phyloP scores from a whole-genome alignment of 2,888 invertebrate species.

The Eristalis tenax region DNA sequence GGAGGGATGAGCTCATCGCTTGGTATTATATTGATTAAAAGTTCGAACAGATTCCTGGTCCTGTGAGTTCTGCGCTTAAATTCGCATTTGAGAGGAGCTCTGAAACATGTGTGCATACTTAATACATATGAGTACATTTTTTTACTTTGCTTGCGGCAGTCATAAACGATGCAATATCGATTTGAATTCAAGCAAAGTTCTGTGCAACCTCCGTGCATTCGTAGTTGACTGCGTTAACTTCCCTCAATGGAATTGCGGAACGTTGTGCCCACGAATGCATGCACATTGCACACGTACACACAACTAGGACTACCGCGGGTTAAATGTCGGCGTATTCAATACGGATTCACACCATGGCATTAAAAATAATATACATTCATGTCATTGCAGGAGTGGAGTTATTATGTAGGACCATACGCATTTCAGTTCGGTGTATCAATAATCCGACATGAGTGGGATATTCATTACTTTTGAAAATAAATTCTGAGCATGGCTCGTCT shows the following conservation, averaged over 20 bases:
- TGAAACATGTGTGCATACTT: neutral
- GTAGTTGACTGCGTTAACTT: neutral
- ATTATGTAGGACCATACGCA: neutral
- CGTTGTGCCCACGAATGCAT: neutral
- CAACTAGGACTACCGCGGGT: neutral
- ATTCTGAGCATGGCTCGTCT: neutral
- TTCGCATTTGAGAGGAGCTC: neutral
- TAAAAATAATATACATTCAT: neutral
- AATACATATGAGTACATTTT: neutral
- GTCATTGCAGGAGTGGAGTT: neutral
- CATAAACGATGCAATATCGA: conserved; percentile 16
- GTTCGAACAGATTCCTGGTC: neutral
- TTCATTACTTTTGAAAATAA: neutral
- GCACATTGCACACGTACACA: neutral
- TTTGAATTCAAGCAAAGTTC: neutral
- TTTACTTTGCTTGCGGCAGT: conserved; percentile 3
- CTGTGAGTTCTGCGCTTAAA: neutral
- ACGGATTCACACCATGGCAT: neutral
- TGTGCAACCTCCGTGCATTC: neutral
- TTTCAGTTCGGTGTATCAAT: neutral
- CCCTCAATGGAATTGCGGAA: neutral
- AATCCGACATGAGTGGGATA: neutral
- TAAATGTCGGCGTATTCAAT: neutral
- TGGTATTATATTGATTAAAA: conserved; percentile 25
- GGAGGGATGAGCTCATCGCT: neutral